phyloP scores from a whole-genome alignment of 2,888 invertebrate genomes.

The Cistogaster globosa region DNA sequence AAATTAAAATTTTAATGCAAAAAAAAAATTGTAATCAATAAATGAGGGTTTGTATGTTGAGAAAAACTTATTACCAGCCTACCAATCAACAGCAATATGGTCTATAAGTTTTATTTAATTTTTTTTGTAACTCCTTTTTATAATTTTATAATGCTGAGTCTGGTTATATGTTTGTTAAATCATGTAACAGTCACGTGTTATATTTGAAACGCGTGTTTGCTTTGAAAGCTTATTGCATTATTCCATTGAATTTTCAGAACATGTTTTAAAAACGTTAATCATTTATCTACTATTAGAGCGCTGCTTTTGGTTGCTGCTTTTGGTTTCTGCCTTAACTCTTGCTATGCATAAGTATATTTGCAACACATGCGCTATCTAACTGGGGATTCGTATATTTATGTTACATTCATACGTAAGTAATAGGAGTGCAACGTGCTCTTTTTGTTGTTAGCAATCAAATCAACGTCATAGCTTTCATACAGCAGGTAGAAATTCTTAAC shows the following conservation, averaged over 20 bases:
- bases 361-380: constrained; percentile 57
- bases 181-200: constrained; percentile 67
- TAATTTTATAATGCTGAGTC: constrained; percentile 9
- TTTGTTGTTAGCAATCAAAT: constrained; percentile 49
- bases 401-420: constrained; percentile 74
- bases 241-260: constrained; percentile 53
- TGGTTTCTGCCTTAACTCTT: constrained; percentile 39
- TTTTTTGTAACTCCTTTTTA: neutral
- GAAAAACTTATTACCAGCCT: neutral
- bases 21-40: neutral
- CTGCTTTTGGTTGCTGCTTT: constrained; percentile 72
- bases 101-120: constrained; percentile 9
- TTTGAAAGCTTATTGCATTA: constrained; percentile 79
- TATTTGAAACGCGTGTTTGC: constrained; percentile 42
- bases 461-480: neutral
- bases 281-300: constrained; percentile 64
- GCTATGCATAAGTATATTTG: constrained; percentile 35
- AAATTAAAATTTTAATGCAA: constrained; percentile 48
- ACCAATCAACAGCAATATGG: constrained; percentile 42
- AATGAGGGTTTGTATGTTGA: neutral
- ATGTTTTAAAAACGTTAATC: constrained; percentile 63
- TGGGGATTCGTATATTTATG: neutral
- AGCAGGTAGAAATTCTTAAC: constrained; percentile 65
- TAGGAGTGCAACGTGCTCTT: constrained; percentile 80
- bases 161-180: constrained; percentile 9